Conservation (phyloP, 2,113 vertebrate genomes). For the Argyrosomus japonicus region DNA sequence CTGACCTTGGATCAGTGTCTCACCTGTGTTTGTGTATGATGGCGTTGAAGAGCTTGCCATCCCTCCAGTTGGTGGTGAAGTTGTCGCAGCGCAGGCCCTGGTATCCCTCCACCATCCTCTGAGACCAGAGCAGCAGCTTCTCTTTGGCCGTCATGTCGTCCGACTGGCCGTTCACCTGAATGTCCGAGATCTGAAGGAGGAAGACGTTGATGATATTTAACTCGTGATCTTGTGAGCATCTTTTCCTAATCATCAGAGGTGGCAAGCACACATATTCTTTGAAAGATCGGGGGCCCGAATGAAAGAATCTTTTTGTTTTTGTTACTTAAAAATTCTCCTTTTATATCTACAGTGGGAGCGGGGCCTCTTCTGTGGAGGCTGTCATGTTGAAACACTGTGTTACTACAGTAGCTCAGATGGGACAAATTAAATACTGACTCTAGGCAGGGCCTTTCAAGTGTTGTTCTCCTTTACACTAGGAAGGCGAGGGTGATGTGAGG, state of each 20-base stretch:
- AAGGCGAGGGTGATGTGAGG: too few species aligned
- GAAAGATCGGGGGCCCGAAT: too few species aligned
- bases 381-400: too few species aligned
- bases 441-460: too few species aligned
- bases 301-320: too few species aligned
- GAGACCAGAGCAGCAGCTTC: slow-evolving; percentile 96
- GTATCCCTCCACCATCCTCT: slow-evolving; percentile 95
- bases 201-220: background rate
- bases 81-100: slow-evolving; percentile 94
- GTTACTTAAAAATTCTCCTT: too few species aligned
- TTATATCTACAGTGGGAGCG: too few species aligned
- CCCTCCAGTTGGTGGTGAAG: slow-evolving; percentile 95
- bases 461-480: too few species aligned
- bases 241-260: background rate
- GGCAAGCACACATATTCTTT: too few species aligned
- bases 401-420: too few species aligned
- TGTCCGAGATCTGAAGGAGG: slow-evolving; percentile 92
- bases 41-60: slow-evolving; percentile 95
- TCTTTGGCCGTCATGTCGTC: slow-evolving; percentile 99
- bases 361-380: too few species aligned
- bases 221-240: background rate
- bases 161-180: slow-evolving; percentile 96
- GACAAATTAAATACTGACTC: too few species aligned
- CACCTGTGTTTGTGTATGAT: slow-evolving; percentile 96
- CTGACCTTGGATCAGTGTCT: slow-evolving; percentile 11